These are phyloP conservation scores for Dione vanillae DNA, from an alignment of 2,888 invertebrate species.

Conservation along the genomic window DNA sequence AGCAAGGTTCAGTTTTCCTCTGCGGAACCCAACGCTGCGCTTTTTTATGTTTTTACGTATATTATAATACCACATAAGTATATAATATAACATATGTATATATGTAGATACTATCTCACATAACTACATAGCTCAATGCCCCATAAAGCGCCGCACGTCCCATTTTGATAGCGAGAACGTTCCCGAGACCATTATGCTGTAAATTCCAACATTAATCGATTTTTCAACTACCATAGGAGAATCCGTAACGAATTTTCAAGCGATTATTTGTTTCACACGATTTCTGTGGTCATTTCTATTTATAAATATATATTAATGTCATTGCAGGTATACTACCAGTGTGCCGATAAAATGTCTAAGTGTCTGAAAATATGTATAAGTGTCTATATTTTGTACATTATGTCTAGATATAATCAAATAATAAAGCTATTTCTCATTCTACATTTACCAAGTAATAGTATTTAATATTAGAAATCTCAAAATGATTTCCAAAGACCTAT, in stretches of 20 bases:
- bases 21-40: too few species aligned
- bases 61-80: background rate
- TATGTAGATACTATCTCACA: constrained; percentile 13
- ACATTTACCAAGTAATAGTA: too few species aligned
- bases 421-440: too few species aligned
- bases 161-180: constrained; percentile 49
- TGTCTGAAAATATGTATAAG: too few species aligned
- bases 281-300: background rate
- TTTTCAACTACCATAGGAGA: constrained; percentile 45
- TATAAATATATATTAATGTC: background rate
- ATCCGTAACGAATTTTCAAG: constrained; percentile 29
- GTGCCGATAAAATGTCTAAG: too few species aligned
- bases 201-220: constrained; percentile 49
- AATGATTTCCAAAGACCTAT: too few species aligned
- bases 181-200: constrained; percentile 44
- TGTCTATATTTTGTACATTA: too few species aligned
- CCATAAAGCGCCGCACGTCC: constrained; percentile 49
- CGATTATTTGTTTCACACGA: constrained; percentile 10
- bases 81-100: background rate
- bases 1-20: too few species aligned
- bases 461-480: too few species aligned
- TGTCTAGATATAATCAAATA: too few species aligned
- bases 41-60: too few species aligned
- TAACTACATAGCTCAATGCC: constrained; percentile 36
- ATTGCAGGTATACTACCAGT: too few species aligned